Evolutionary conservation across 2,888 invertebrate genomes (phyloP).

Genomic region (Tenthredo livida): DNA sequence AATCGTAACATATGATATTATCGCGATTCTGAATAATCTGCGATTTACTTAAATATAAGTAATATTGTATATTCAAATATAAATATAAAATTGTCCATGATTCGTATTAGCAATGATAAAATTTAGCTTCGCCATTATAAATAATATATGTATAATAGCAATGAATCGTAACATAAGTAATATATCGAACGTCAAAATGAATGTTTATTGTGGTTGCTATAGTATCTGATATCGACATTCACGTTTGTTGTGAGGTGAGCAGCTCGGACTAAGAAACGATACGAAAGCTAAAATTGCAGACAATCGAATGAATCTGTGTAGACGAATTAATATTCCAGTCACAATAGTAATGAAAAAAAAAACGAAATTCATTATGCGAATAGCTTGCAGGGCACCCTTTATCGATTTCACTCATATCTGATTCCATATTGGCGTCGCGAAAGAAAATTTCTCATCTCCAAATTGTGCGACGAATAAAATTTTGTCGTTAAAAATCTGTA

Average conservation of each 20-base stretch:
- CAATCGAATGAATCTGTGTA: background rate
- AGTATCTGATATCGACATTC: slow-evolving; percentile 11
- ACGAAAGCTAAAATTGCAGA: background rate
- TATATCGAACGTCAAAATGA: slow-evolving; percentile 1
- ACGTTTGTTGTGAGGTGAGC: background rate
- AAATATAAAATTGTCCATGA: background rate
- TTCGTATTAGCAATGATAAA: background rate
- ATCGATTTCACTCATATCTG: background rate
- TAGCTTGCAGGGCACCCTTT: background rate
- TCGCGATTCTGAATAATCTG: background rate
- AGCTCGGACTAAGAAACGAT: background rate
- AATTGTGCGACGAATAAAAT: too few relatives aligned
- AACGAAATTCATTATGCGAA: too few relatives aligned
- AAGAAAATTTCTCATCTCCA: too few relatives aligned
- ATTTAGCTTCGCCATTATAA: background rate
- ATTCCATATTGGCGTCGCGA: background rate
- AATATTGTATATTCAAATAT: background rate
- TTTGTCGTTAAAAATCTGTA: too few relatives aligned
- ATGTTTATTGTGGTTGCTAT: slow-evolving; percentile 8
- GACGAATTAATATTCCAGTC: slow-evolving; percentile 7
- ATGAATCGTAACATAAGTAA: background rate
- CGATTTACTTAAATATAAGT: background rate
- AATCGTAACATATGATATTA: background rate
- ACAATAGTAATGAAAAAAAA: too few relatives aligned
- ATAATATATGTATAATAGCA: background rate